A percentile compares a stretch with the other conserved stretches of the same genome.
Conservation (phyloP, 2,888 invertebrate species). For the Melikaiella ostensackeni region DNA sequence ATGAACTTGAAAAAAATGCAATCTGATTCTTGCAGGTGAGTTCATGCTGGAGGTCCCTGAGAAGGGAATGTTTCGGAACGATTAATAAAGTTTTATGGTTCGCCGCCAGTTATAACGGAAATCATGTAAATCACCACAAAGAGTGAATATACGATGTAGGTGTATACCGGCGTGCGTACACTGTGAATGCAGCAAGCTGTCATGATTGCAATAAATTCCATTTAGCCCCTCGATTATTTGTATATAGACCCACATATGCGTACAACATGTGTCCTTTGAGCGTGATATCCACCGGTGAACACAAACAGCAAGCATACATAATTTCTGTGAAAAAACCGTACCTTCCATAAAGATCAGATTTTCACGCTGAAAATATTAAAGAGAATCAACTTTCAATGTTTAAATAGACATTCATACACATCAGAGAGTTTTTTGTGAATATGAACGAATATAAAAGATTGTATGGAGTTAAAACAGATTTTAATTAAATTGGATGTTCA, state of each 20-base stretch:
- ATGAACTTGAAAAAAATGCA: constrained; percentile 17
- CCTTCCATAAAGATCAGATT: neutral
- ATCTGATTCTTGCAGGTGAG: constrained; percentile 39
- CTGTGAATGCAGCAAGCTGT: constrained; percentile 56
- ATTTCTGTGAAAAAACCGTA: constrained; percentile 2
- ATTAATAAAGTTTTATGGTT: constrained; percentile 65
- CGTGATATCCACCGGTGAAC: constrained; percentile 23
- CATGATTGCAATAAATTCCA: constrained; percentile 64
- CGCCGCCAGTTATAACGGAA: constrained; percentile 57
- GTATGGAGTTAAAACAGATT: too few species aligned
- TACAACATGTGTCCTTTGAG: constrained; percentile 10
- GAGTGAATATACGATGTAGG: constrained; percentile 46
- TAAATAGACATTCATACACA: neutral
- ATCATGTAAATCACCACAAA: constrained; percentile 57
- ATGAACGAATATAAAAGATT: neutral
- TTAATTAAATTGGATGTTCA: too few species aligned
- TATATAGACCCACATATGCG: constrained; percentile 1
- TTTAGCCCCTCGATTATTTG: constrained; percentile 56
- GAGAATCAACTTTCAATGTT: neutral
- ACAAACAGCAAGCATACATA: constrained; percentile 14
- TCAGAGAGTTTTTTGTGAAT: neutral
- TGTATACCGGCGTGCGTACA: constrained; percentile 42
- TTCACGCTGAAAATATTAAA: neutral
- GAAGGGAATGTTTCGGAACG: constrained; percentile 54
- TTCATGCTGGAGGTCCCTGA: constrained; percentile 24